A percentile compares a stretch with the other conserved stretches of the same genome.
Conservation (phyloP, 2,113 vertebrate species). For the Alethe castanea region DNA sequence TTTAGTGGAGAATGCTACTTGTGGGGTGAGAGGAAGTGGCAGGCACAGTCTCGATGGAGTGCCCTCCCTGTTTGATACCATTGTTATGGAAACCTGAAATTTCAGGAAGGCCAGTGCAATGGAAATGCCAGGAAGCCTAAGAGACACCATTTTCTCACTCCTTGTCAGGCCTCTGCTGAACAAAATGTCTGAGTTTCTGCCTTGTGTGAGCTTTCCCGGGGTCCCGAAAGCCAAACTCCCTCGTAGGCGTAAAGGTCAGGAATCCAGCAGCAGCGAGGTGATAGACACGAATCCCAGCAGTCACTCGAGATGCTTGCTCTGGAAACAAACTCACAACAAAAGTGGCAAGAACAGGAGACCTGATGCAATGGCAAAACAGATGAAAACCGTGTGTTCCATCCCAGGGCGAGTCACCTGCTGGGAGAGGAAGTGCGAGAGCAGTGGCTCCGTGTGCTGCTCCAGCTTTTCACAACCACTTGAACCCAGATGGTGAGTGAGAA, state of each 20-base stretch:
- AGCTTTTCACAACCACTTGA: not conserved
- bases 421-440: not conserved
- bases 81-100: slow-evolving; percentile 22
- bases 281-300: not conserved
- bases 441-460: not conserved
- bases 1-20: not conserved
- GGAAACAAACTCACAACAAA: not conserved
- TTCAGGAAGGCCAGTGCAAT: not conserved
- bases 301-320: not conserved
- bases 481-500: rapidly evolving
- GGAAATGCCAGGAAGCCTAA: not conserved
- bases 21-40: not conserved
- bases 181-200: slow-evolving; percentile 14
- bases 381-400: not conserved
- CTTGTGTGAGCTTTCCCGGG: slow-evolving; percentile 2
- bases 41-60: not conserved
- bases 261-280: not conserved
- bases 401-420: not conserved
- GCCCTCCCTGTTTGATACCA: not conserved
- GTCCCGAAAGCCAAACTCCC: not conserved
- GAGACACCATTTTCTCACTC: not conserved
- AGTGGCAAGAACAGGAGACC: not conserved
- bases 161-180: not conserved
- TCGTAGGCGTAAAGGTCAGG: not conserved
- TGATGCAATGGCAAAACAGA: not conserved